Base-by-base conservation (phyloP, 2,888 invertebrate genomes). In the Tinea trinotella region DNA sequence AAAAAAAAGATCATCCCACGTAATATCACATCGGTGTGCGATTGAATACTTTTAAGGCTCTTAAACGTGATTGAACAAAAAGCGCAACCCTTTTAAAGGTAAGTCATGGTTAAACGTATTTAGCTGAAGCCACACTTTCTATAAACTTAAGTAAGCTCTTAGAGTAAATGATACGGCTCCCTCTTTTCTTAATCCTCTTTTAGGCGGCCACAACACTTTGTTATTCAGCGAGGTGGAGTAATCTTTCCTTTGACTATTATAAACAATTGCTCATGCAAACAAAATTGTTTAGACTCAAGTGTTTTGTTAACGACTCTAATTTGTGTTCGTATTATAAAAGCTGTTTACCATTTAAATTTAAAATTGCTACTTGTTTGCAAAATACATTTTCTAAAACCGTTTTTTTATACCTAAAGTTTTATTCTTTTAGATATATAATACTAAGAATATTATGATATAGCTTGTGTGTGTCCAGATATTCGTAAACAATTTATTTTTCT, bases 61-160 rank as follows among this genome's bases (percentile, higher is more conserved):
- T 71, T 69, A 75, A 74, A 64, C 69, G 72, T 78, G 76, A 76
- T 80, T 71, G 73, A 67, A 83, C 74, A 84, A 81, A 82, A 84
- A 83, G 74, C 70, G 74, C 82, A 84, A 83, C 80, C 82, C 82
- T 82, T 84, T 82, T 67, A 68, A 75, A 76, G 71, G 72, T 72
- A 74, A 80, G 77, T 82, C 80, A 78, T 74, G 74, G 74, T 69
- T 53, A 74, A 79, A 79, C 71, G 73, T 70, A 71, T 74, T 80
- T 76, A 80, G 70, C 52, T 19, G 67, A 71, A 71, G 74, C 71
- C 73, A 76, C 76, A 76, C 75, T 80, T 78, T 78, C 81, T 74
- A 79, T 81, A 79, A 80, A 78, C 74, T 79, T 77, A 77, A 82
- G 78, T 77, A 78, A 74, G 76, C 83, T 80, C 75, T 79, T 74